Conservation (phyloP, 1,140 invertebrate species). For the Homalodisca vitripennis region DNA sequence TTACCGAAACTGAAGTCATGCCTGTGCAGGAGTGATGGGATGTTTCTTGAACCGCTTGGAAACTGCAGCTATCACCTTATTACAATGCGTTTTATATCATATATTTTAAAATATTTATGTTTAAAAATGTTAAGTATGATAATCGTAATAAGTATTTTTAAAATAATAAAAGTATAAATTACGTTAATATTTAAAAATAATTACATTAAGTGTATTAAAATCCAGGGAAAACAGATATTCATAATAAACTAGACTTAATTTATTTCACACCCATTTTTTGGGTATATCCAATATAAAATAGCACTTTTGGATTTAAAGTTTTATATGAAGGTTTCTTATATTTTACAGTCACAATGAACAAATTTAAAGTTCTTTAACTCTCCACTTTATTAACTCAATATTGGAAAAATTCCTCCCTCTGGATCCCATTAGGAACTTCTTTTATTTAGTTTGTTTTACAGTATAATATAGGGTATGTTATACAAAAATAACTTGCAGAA, state of each 20-base stretch:
- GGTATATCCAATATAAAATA: too few species aligned
- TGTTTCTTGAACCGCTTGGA: slow-evolving; percentile 65
- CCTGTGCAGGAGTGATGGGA: slow-evolving; percentile 67
- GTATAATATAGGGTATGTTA: not conserved
- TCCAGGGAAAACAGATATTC: not conserved
- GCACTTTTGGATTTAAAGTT: too few species aligned
- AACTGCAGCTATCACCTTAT: slow-evolving; percentile 70
- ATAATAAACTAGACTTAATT: not conserved
- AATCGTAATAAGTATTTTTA: slow-evolving; percentile 1
- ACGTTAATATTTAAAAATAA: not conserved
- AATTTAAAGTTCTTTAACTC: not conserved
- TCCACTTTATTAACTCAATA: not conserved
- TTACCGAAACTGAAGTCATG: slow-evolving; percentile 79
- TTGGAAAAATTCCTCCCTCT: not conserved
- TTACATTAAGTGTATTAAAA: not conserved
- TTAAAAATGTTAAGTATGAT: too few species aligned
- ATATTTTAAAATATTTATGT: too few species aligned
- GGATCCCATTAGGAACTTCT: not conserved
- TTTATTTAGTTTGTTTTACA: slow-evolving; percentile 25
- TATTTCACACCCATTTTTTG: too few species aligned
- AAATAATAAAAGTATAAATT: not conserved
- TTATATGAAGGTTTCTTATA: not conserved
- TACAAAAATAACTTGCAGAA: not conserved
- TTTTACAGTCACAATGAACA: not conserved
- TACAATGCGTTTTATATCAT: too few species aligned